Conservation (phyloP, 2,113 vertebrate species). For the Mobula hypostoma region DNA sequence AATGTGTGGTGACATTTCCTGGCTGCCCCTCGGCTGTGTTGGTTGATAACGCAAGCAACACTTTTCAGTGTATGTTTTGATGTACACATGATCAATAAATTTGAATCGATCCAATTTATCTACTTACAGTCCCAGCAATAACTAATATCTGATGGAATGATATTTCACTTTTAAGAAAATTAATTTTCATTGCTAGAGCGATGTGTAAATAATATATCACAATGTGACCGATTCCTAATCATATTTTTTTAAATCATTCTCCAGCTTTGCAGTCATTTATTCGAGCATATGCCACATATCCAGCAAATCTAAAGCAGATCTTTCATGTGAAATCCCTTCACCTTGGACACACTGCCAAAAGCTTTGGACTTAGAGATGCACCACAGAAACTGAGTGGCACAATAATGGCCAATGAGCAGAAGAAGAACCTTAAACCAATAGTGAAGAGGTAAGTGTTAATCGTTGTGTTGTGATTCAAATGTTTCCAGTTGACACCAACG, state of each 20-base stretch:
- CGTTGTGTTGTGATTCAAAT: too few species aligned
- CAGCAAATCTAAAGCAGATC: conserved; percentile 74
- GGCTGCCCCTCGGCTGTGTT: too few species aligned
- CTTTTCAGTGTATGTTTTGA: too few species aligned
- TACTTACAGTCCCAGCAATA: neutral
- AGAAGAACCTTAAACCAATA: conserved; percentile 47
- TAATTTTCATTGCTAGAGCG: neutral
- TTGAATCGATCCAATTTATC: too few species aligned
- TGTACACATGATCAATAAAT: too few species aligned
- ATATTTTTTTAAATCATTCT: neutral
- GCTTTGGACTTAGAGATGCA: conserved; percentile 87
- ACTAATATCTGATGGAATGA: neutral
- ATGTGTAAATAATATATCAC: neutral
- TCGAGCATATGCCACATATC: conserved; percentile 81
- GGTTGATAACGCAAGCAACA: too few species aligned
- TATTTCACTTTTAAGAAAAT: neutral
- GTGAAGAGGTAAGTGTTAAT: conserved; percentile 51
- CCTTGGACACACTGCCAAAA: conserved; percentile 78
- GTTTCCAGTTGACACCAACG: neutral
- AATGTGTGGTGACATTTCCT: too few species aligned
- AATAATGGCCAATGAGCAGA: conserved; percentile 38
- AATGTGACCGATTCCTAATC: neutral
- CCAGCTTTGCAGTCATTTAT: conserved; percentile 88
- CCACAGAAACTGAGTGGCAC: conserved; percentile 63
- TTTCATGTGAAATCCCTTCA: conserved; percentile 80